Evolutionary conservation across 2,797 vertebrate species (phyloP), one percentile per base, ranked within the genome.

Genomic region (Mus caroli): DNA sequence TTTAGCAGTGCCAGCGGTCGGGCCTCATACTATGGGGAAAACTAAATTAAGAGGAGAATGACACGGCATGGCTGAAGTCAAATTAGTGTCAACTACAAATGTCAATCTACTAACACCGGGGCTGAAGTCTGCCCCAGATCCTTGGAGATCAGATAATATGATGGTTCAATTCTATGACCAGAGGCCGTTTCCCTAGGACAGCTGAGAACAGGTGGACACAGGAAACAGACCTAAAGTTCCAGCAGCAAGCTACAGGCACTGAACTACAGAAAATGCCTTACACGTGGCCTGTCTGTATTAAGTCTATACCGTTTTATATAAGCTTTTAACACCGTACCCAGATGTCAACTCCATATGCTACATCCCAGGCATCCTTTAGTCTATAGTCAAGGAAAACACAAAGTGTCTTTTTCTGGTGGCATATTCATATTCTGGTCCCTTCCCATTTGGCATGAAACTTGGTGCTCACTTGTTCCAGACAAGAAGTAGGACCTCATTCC

Each of bases 31-130:
- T 96, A 54, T 8, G 20, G 71, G 58, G 40, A 90, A 96, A 96
- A 92, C 52, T 54, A 89, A 95, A 86, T 82, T 94, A 93, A 96
- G 96, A 58, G 75, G 77, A 92, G 80, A 97, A 96, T 91, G 54
- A 90, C 15, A 90, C 0, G 62, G 80, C 40, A 14, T 96, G 77
- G 90, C 86, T 19, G 78, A 90, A 93, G 95, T 85, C 91, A 92
- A 94, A 97, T 94, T 94, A 95, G 52, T 54, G 95, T 3, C 64
- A 92, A 56, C 85, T 88, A 83, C 88, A 95, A 97, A 97, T 76
- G 77, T 92, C 92, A 93, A 90, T 83, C 88, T 85, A 88, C 95
- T 94, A 96, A 85, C 71, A 93, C 69, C 40, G 34, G 19, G 92
- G 85, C 90, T 92, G 46, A 95, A 97, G 87, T 92, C 64, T 60